These are phyloP conservation scores for Heliothis peltigera DNA, from an alignment of 2,888 invertebrate species.

Conservation along the genomic window DNA sequence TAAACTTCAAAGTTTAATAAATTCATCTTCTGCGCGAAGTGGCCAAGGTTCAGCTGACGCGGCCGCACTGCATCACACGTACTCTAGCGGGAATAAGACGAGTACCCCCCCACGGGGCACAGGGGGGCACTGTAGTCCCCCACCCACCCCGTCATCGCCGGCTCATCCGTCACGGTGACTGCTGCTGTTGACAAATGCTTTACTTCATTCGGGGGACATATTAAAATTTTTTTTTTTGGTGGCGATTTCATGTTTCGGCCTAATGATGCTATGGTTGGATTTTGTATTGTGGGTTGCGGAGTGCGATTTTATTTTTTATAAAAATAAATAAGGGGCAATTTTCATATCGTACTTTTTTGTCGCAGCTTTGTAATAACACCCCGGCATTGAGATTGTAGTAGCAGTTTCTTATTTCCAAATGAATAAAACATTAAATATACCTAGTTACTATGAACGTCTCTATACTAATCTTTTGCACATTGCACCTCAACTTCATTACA, in stretches of 20 bases:
- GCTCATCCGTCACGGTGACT: slow-evolving; percentile 79
- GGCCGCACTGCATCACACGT: slow-evolving; percentile 58
- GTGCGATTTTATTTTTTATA: slow-evolving; percentile 6
- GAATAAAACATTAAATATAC: too few relatives aligned
- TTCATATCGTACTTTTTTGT: too few relatives aligned
- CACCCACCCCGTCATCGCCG: slow-evolving; percentile 65
- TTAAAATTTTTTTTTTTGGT: slow-evolving; percentile 69
- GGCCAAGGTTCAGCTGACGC: slow-evolving; percentile 46
- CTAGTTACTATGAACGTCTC: too few relatives aligned
- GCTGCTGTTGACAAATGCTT: slow-evolving; percentile 82
- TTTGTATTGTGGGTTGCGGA: slow-evolving; percentile 23
- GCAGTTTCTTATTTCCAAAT: too few relatives aligned
- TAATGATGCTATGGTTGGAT: slow-evolving; percentile 37
- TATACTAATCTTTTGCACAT: slow-evolving; percentile 16
- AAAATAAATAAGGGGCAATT: background rate
- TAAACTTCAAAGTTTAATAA: slow-evolving; percentile 23
- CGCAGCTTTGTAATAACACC: too few relatives aligned
- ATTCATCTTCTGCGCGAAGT: slow-evolving; percentile 27
- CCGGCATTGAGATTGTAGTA: too few relatives aligned
- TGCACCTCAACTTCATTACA: slow-evolving; percentile 14
- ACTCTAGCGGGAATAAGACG: slow-evolving; percentile 47
- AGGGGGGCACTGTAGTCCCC: slow-evolving; percentile 25
- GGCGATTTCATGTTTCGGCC: slow-evolving; percentile 49
- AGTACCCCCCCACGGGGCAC: slow-evolving; percentile 24
- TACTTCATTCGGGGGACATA: slow-evolving; percentile 70